Evolutionary conservation across 2,113 vertebrate genomes (phyloP), one percentile per base, ranked within the genome.

Genomic region (Amphiprion ocellaris): DNA sequence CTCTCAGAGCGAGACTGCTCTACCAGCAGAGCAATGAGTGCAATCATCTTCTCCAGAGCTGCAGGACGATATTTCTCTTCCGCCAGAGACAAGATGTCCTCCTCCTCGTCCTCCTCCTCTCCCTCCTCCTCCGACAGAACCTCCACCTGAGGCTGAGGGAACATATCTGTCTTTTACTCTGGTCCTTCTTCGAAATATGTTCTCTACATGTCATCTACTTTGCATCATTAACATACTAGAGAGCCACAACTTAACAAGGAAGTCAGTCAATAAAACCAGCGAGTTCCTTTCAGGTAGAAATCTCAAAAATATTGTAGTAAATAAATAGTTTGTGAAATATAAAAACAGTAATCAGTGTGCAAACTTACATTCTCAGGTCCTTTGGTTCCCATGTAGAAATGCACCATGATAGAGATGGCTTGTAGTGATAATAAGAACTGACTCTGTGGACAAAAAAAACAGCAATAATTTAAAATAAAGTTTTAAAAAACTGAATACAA

Each of bases 321-420:
- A 33, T 5, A 56, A n/a, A n/a, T 15, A 37, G 23, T n/a, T 5
- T 55, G 39, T 30, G 30, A 28, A 15, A 54, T 5, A 55, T 9
- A 49, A n/a, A 0, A 2, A 39, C n/a, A 55, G 11, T 6, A 3
- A 21, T 19, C 16, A 8, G 41, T 15, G 30, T 46, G 52, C 24
- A 4, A 24, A 96, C 98, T 96, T 85, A 99, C 98, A 41, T 99
- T 99, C 92, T 99, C 98, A 28, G 98, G 97, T 21, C 98, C 98
- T 94, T 99, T 99, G 69, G 98, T 99, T 89, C 98, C 98, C 97
- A 99, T 99, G 94, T 99, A 99, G 96, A 99, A 99, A 89, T 99
- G 98, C 44, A 99, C 98, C 98, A 99, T 99, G 41, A 98, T 99
- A 80, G 98, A 99, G 82, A 99, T 99, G 83, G 98, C 97, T 96